phyloP scores from a whole-genome alignment of 1,140 invertebrate genomes.

The Eubasilissa regina region DNA sequence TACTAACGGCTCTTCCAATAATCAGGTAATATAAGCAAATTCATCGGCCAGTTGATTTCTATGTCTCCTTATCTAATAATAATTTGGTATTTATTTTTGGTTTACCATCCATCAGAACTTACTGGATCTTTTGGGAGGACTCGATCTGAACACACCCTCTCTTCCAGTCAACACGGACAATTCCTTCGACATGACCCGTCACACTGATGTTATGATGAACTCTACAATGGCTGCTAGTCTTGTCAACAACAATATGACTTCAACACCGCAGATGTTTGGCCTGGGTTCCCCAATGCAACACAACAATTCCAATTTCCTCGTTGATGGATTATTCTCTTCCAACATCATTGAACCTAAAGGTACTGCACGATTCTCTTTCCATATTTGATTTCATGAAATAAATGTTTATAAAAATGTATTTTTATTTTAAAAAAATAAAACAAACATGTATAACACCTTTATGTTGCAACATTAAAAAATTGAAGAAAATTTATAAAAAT shows the following conservation, averaged over 20 bases:
- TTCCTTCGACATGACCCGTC: conserved; percentile 60
- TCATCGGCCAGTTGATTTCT: too few relatives aligned
- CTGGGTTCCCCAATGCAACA: conserved; percentile 43
- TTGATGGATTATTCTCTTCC: conserved; percentile 76
- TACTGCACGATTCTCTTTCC: background rate
- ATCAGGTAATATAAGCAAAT: conserved; percentile 52
- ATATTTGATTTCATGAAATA: too few relatives aligned
- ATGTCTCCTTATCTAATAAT: too few relatives aligned
- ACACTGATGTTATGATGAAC: conserved; percentile 46
- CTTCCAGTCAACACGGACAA: conserved; percentile 58
- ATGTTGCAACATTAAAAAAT: too few relatives aligned
- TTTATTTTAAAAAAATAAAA: too few relatives aligned
- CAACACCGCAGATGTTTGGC: conserved; percentile 54
- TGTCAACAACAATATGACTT: conserved; percentile 57
- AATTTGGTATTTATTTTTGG: too few relatives aligned
- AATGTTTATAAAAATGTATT: too few relatives aligned
- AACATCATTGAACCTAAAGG: conserved; percentile 52
- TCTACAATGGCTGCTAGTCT: conserved; percentile 54
- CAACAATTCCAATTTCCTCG: conserved; percentile 73
- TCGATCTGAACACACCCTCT: conserved; percentile 73
- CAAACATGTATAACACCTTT: too few relatives aligned
- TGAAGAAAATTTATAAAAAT: too few relatives aligned
- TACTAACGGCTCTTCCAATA: conserved; percentile 71
- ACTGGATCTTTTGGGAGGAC: conserved; percentile 87
- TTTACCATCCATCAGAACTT: conserved; percentile 77